phyloP scores from a whole-genome alignment of 2,113 vertebrate genomes.

The Scalopus aquaticus region DNA sequence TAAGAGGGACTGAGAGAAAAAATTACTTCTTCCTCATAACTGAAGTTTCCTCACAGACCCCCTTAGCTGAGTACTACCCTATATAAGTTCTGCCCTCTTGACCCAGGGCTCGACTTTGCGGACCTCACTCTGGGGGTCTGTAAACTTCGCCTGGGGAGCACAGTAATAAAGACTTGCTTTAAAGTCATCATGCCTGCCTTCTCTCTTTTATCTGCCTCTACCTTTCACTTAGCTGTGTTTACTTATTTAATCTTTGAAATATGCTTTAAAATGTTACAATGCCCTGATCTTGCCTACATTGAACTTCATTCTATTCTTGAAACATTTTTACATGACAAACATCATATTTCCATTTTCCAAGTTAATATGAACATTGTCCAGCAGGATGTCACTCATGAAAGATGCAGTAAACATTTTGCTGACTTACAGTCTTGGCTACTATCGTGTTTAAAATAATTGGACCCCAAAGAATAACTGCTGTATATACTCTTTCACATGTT shows the following conservation, averaged over 20 bases:
- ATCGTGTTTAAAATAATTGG: neutral
- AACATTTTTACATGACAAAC: constrained; percentile 1
- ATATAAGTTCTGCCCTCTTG: too few species aligned
- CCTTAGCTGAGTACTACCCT: too few species aligned
- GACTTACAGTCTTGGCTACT: neutral
- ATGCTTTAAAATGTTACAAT: neutral
- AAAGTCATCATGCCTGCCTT: too few species aligned
- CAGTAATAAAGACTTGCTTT: too few species aligned
- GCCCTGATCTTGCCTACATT: neutral
- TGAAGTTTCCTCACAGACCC: too few species aligned
- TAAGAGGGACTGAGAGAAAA: too few species aligned
- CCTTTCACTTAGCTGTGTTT: constrained; percentile 49
- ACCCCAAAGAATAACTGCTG: neutral
- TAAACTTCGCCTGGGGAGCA: too few species aligned
- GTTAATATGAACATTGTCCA: neutral
- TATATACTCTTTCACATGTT: constrained; percentile 2
- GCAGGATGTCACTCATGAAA: neutral
- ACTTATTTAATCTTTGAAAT: neutral
- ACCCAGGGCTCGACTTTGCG: too few species aligned
- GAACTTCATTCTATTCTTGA: neutral
- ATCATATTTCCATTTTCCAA: neutral
- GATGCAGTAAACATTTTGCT: neutral
- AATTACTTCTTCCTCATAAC: too few species aligned
- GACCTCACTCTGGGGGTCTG: too few species aligned
- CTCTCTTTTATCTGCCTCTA: too few species aligned